These are phyloP conservation scores for Leptopilina myrica DNA, from an alignment of 2,888 invertebrate species.

Conservation along the genomic window DNA sequence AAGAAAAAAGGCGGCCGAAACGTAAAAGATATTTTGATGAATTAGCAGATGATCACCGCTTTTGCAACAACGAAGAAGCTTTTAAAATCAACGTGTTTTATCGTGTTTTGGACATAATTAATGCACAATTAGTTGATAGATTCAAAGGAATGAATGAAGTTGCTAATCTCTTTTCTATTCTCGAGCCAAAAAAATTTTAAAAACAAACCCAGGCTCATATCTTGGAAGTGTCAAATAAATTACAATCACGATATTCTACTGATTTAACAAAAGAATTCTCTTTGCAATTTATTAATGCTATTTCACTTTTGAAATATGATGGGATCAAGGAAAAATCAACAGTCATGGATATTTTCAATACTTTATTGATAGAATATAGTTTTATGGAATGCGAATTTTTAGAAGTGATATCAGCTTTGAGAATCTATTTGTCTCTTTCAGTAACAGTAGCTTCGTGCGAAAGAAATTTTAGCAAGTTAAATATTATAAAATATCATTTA, in stretches of 20 bases:
- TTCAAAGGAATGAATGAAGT: slow-evolving; percentile 16
- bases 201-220: slow-evolving; percentile 20
- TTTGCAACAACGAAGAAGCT: slow-evolving; percentile 14
- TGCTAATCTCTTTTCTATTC: slow-evolving; percentile 21
- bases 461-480: background rate
- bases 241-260: background rate
- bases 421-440: slow-evolving; percentile 34
- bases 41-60: background rate
- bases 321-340: background rate
- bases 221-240: background rate
- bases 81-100: slow-evolving; percentile 25
- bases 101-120: slow-evolving; percentile 9
- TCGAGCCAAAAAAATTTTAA: background rate
- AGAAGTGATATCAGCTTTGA: slow-evolving; percentile 8
- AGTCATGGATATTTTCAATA: background rate
- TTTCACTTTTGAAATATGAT: slow-evolving; percentile 4
- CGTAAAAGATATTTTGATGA: slow-evolving; percentile 14
- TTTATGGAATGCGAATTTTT: slow-evolving; percentile 9
- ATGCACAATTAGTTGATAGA: slow-evolving; percentile 22
- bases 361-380: background rate
- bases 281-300: no score
- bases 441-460: slow-evolving; percentile 34
- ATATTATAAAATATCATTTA: no score
- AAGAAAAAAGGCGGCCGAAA: background rate
- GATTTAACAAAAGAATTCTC: slow-evolving; percentile 2